Percentiles rank a stretch among this genome's conserved stretches.
Conservation (phyloP, 2,113 vertebrate species). For the Porphyrio hochstetteri region DNA sequence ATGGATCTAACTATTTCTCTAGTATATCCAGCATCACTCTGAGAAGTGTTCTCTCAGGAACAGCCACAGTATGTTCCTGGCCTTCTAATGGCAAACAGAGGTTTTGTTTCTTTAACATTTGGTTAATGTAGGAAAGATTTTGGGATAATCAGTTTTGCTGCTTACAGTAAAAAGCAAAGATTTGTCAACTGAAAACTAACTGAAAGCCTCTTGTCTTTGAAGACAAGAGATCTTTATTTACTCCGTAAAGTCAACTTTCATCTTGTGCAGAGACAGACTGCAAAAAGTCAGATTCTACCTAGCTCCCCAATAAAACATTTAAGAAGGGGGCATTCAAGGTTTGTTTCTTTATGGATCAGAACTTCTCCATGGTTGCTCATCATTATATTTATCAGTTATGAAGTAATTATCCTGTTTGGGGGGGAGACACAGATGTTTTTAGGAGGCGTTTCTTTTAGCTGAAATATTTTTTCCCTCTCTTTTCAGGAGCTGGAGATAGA, state of each 20-base stretch:
- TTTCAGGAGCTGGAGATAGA: constrained; percentile 3
- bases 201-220: background rate
- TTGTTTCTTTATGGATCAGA: background rate
- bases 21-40: background rate
- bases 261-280: background rate
- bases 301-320: background rate
- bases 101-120: background rate
- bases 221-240: background rate
- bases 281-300: background rate
- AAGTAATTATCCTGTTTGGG: background rate
- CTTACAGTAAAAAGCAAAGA: constrained; percentile 14
- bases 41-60: background rate
- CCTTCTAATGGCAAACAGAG: constrained; percentile 15
- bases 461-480: background rate
- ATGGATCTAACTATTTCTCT: background rate
- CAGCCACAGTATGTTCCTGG: background rate
- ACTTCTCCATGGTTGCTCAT: background rate
- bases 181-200: background rate
- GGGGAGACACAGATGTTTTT: background rate
- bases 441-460: background rate
- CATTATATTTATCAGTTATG: background rate
- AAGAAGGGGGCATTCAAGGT: background rate
- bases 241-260: background rate
- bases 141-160: background rate
- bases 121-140: background rate